Evolutionary conservation across 2,797 vertebrate genomes (phyloP).

Genomic region (Centroberyx gerrardi): DNA sequence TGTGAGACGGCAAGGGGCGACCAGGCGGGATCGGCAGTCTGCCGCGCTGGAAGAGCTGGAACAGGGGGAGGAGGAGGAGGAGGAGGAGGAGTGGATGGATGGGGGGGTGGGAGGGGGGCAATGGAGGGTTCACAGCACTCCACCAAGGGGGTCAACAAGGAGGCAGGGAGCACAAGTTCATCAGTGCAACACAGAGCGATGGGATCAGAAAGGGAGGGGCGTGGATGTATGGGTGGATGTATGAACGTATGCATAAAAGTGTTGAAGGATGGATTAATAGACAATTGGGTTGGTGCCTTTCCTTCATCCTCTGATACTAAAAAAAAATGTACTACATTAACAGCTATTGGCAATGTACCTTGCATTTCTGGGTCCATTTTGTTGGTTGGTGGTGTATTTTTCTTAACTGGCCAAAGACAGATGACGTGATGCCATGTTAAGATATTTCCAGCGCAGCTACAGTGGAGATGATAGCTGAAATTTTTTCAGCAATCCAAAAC

Average conservation of each 20-base stretch:
- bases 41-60: slow-evolving; percentile 73
- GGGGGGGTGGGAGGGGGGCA: slow-evolving; percentile 74
- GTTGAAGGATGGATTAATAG: slow-evolving; percentile 13
- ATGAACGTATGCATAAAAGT: slow-evolving; percentile 15
- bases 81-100: slow-evolving; percentile 61
- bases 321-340: too few relatives aligned
- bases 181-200: slow-evolving; percentile 46
- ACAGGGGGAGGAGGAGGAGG: slow-evolving; percentile 75
- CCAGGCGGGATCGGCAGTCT: slow-evolving; percentile 85
- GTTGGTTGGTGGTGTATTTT: too few relatives aligned
- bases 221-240: slow-evolving; percentile 26
- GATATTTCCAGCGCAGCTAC: too few relatives aligned
- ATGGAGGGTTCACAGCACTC: slow-evolving; percentile 73
- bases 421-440: too few relatives aligned
- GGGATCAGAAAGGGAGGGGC: slow-evolving; percentile 37
- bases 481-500: too few relatives aligned
- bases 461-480: too few relatives aligned
- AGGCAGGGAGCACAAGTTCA: slow-evolving; percentile 92
- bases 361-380: too few relatives aligned
- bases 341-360: too few relatives aligned
- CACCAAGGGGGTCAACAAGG: slow-evolving; percentile 84
- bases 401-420: too few relatives aligned
- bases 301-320: not conserved
- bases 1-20: slow-evolving; percentile 85
- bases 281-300: not conserved